phyloP scores from a whole-genome alignment of 2,797 vertebrate species.

The Graptemys geographica region DNA sequence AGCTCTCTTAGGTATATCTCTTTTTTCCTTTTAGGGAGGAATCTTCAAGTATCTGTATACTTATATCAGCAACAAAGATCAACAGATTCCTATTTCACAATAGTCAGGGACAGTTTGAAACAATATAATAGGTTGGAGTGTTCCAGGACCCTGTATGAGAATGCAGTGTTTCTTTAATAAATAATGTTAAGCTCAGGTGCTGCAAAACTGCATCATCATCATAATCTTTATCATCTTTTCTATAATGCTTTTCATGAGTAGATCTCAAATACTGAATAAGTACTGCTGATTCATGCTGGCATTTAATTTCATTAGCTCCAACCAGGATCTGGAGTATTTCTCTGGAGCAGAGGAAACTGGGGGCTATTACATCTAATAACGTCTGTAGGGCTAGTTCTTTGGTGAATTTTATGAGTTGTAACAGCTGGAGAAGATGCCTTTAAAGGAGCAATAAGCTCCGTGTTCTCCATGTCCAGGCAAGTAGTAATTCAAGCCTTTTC shows the following conservation, averaged over 20 bases:
- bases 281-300: not conserved
- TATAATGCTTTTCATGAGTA: not conserved
- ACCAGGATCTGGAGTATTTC: not conserved
- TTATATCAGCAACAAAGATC: not conserved
- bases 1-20: not conserved
- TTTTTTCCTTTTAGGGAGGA: not conserved
- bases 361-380: not conserved
- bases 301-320: not conserved
- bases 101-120: not conserved
- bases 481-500: not conserved
- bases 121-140: not conserved
- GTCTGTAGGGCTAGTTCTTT: not conserved
- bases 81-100: not conserved
- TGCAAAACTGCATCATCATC: not conserved
- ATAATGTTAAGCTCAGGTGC: not conserved
- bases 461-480: not conserved
- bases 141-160: not conserved
- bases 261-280: not conserved
- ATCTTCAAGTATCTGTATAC: not conserved
- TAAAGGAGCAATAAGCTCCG: not conserved
- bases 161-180: not conserved
- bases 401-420: not conserved
- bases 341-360: not conserved
- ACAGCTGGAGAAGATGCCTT: not conserved
- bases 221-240: not conserved